Percentiles rank a stretch among this genome's conserved stretches.
Conservation (phyloP, 2,888 invertebrate species). For the Drosophila affinis region DNA sequence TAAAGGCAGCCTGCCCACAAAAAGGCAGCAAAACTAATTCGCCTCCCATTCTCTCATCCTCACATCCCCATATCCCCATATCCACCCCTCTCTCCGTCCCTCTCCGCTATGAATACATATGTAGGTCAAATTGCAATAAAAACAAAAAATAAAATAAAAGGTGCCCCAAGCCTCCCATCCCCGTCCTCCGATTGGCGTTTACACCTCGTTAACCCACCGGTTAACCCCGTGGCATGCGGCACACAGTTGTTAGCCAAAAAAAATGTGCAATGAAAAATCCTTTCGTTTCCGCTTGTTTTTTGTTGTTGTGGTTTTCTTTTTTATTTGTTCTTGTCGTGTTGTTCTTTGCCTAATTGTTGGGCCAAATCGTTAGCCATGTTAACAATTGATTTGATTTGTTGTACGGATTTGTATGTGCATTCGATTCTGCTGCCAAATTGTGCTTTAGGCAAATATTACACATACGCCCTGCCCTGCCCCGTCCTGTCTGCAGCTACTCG, state of each 20-base stretch:
- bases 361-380: slow-evolving; percentile 41
- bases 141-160: slow-evolving; percentile 35
- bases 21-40: not conserved
- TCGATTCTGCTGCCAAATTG: slow-evolving; percentile 41
- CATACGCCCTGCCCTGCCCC: slow-evolving; percentile 27
- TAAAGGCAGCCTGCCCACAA: slow-evolving; percentile 6
- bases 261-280: slow-evolving; percentile 42
- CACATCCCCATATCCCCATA: not conserved
- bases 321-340: slow-evolving; percentile 3
- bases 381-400: slow-evolving; percentile 42
- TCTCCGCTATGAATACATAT: slow-evolving; percentile 6
- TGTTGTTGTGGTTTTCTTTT: slow-evolving; percentile 3
- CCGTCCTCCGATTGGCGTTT: not conserved
- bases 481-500: slow-evolving; percentile 5
- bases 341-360: slow-evolving; percentile 34
- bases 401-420: slow-evolving; percentile 22
- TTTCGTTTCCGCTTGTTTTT: slow-evolving; percentile 42
- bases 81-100: not conserved
- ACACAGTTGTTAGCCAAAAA: slow-evolving; percentile 26
- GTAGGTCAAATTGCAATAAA: slow-evolving; percentile 50
- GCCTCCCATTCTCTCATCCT: slow-evolving; percentile 3
- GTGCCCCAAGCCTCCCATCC: slow-evolving; percentile 7
- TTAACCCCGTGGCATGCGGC: slow-evolving; percentile 41
- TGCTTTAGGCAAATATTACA: slow-evolving; percentile 45
- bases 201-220: slow-evolving; percentile 19